Evolutionary conservation across 2,797 vertebrate genomes (phyloP).

Genomic region (Alfaro cultratus): DNA sequence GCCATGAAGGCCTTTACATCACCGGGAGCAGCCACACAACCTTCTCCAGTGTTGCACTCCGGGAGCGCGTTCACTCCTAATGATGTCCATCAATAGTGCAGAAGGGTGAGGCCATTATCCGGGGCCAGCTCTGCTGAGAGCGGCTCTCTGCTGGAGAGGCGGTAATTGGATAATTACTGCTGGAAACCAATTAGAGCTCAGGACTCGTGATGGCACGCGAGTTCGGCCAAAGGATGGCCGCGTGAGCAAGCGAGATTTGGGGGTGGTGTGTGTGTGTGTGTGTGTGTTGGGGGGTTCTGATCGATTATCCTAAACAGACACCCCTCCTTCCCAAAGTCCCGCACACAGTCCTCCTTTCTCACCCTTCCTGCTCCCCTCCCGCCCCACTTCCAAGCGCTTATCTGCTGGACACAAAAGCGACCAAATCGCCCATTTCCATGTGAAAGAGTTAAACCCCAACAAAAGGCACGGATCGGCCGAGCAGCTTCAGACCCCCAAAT

Average conservation of each 20-base stretch:
- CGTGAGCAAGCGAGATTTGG: constrained; percentile 10
- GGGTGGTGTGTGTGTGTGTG: not conserved
- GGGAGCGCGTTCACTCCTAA: constrained; percentile 61
- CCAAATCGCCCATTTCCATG: constrained; percentile 83
- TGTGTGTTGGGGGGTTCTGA: constrained; percentile 32
- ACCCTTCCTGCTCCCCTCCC: constrained; percentile 26
- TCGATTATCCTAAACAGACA: constrained; percentile 60
- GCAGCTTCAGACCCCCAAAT: constrained; percentile 78
- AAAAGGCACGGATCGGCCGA: constrained; percentile 77
- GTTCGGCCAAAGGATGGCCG: constrained; percentile 72
- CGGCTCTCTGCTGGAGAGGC: constrained; percentile 53
- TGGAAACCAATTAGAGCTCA: constrained; percentile 80
- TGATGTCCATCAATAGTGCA: constrained; percentile 65
- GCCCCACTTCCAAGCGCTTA: constrained; percentile 47
- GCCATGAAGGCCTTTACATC: constrained; percentile 6
- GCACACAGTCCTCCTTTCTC: constrained; percentile 40
- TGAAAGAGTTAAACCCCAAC: constrained; percentile 80
- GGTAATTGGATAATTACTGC: constrained; percentile 82
- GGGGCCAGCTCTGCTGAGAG: constrained; percentile 46
- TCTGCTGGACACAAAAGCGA: constrained; percentile 80
- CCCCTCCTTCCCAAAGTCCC: constrained; percentile 11
- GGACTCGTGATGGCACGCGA: constrained; percentile 87
- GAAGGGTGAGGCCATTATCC: constrained; percentile 54
- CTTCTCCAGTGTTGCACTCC: constrained; percentile 53
- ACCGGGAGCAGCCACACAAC: constrained; percentile 25